These are phyloP conservation scores for Formica selysi DNA, from an alignment of 1,140 invertebrate genomes.

Conservation along the genomic window DNA sequence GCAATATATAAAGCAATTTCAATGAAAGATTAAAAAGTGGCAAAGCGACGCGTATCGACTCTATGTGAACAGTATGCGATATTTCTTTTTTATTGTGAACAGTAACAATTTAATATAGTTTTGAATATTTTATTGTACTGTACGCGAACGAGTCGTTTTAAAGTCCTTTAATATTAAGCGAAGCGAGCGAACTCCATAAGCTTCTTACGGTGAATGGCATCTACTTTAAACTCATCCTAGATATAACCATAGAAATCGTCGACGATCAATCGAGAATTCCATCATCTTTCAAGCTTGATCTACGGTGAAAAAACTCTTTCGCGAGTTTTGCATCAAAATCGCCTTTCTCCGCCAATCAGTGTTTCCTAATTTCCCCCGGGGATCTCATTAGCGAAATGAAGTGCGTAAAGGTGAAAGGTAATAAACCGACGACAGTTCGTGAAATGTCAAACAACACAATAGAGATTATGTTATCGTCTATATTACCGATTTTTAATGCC, in stretches of 20 bases:
- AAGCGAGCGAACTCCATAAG: not conserved
- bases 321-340: not conserved
- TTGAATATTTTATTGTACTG: not conserved
- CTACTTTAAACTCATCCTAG: slow-evolving; percentile 9
- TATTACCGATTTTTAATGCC: not conserved
- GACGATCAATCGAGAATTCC: slow-evolving; percentile 9
- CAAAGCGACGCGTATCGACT: not conserved
- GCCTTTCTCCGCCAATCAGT: not conserved
- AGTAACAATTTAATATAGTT: not conserved
- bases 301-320: not conserved
- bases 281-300: slow-evolving; percentile 1
- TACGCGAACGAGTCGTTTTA: too few species aligned
- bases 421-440: slow-evolving; percentile 6
- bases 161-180: not conserved
- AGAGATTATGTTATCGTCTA: too few species aligned
- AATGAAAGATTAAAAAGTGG: slow-evolving; percentile 16
- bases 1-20: slow-evolving; percentile 14
- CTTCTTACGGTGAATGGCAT: not conserved
- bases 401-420: not conserved
- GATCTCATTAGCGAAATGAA: not conserved
- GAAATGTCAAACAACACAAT: not conserved
- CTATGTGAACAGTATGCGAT: not conserved
- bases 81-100: not conserved
- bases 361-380: slow-evolving; percentile 12
- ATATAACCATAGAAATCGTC: not conserved